phyloP scores from a whole-genome alignment of 2,888 invertebrate species.

The Drosophila ezoana region DNA sequence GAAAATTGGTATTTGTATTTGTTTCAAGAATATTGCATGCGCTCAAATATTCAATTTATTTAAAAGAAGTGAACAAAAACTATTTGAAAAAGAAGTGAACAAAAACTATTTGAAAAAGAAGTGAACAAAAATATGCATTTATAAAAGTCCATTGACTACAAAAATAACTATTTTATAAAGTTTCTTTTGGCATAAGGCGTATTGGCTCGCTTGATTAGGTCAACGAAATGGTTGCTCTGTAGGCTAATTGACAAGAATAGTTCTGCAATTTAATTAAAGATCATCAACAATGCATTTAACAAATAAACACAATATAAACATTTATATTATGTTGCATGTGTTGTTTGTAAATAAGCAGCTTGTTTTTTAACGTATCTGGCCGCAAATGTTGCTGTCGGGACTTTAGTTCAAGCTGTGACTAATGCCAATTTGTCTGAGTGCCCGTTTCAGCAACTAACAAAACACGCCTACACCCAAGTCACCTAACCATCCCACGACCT shows the following conservation, averaged over 20 bases:
- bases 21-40: conserved; percentile 16
- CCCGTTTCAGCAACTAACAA: conserved; percentile 22
- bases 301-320: conserved; percentile 33
- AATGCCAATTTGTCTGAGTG: conserved; percentile 74
- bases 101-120: no score
- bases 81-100: no score
- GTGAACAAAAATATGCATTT: no score
- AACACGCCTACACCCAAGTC: not conserved
- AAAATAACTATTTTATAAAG: no score
- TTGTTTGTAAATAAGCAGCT: conserved; percentile 24
- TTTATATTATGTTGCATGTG: not conserved
- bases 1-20: conserved; percentile 3
- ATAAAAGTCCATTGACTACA: no score
- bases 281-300: conserved; percentile 16
- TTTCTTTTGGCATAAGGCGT: no score
- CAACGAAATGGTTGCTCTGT: not conserved
- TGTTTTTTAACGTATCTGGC: not conserved
- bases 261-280: conserved; percentile 54
- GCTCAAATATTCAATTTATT: conserved; percentile 3
- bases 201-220: not conserved
- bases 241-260: conserved; percentile 10
- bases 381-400: not conserved
- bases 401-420: conserved; percentile 47
- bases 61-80: conserved; percentile 7
- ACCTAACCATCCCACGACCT: not conserved